A percentile compares a stretch with the other conserved stretches of the same genome.
These are phyloP conservation scores for Shargacucullia verbasci DNA, from an alignment of 2,888 invertebrate species.

Conservation along the genomic window DNA sequence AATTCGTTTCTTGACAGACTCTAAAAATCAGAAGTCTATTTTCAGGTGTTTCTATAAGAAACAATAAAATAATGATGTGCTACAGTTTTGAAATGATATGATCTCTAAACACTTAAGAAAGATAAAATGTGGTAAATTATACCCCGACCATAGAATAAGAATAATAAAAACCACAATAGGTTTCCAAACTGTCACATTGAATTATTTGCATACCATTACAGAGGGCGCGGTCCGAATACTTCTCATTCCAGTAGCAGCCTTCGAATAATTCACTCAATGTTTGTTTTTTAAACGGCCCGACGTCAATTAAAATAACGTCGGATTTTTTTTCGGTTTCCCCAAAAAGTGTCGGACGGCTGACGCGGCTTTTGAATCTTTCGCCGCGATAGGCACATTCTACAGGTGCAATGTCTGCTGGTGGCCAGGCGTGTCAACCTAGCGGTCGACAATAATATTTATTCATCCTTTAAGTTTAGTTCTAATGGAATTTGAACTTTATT, in stretches of 20 bases:
- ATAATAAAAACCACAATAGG: constrained; percentile 59
- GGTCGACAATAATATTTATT: constrained; percentile 46
- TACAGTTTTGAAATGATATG: constrained; percentile 4
- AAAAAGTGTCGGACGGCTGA: constrained; percentile 74
- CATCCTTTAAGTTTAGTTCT: constrained; percentile 13
- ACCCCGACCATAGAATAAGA: constrained; percentile 44
- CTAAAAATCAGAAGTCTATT: too few species aligned
- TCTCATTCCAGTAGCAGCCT: constrained; percentile 79
- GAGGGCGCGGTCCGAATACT: constrained; percentile 73
- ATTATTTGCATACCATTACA: constrained; percentile 82
- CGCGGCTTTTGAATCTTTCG: constrained; percentile 84
- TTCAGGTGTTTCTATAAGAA: too few species aligned
- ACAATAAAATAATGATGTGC: not conserved
- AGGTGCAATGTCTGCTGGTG: constrained; percentile 84
- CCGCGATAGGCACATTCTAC: constrained; percentile 84
- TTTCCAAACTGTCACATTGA: constrained; percentile 74
- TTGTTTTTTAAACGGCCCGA: constrained; percentile 76
- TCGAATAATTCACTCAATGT: constrained; percentile 79
- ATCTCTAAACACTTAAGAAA: constrained; percentile 23
- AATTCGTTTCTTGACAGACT: too few species aligned
- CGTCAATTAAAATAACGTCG: constrained; percentile 87
- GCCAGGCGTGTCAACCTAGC: constrained; percentile 75
- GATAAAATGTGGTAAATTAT: constrained; percentile 39
- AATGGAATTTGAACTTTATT: constrained; percentile 61
- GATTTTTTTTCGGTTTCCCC: constrained; percentile 69